Conservation (phyloP, 2,113 vertebrate genomes). For the Syngnathus typhle region DNA sequence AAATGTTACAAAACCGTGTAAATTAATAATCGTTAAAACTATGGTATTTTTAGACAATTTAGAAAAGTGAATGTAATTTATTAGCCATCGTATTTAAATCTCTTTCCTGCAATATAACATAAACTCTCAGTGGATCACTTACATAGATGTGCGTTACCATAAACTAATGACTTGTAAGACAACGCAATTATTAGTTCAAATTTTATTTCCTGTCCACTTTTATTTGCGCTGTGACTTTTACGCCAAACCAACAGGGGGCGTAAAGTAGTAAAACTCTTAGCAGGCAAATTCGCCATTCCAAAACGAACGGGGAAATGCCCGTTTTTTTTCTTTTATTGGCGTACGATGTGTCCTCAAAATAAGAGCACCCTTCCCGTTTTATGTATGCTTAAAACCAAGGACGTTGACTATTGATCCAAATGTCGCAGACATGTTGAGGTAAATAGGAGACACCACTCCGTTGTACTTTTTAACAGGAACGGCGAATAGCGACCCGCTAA, state of each 20-base stretch:
- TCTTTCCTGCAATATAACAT: too few species aligned
- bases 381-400: conserved; percentile 7
- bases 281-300: background rate
- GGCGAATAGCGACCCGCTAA: conserved; percentile 10
- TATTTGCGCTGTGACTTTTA: background rate
- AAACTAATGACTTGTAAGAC: too few species aligned
- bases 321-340: too few species aligned
- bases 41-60: too few species aligned
- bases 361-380: conserved; percentile 1
- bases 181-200: too few species aligned
- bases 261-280: background rate
- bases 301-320: background rate
- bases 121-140: too few species aligned
- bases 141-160: too few species aligned
- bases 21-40: too few species aligned
- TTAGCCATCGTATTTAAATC: too few species aligned
- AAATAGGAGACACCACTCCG: conserved; percentile 4
- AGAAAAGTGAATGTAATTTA: too few species aligned
- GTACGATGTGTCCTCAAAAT: background rate
- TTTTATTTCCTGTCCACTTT: too few species aligned
- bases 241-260: background rate
- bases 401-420: conserved; percentile 6
- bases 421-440: conserved; percentile 55
- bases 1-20: too few species aligned
- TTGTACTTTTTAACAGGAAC: background rate